A percentile compares a stretch with the other conserved stretches of the same genome.
Evolutionary conservation across 2,888 invertebrate genomes (phyloP).

Genomic region (Dendrolimus pini): DNA sequence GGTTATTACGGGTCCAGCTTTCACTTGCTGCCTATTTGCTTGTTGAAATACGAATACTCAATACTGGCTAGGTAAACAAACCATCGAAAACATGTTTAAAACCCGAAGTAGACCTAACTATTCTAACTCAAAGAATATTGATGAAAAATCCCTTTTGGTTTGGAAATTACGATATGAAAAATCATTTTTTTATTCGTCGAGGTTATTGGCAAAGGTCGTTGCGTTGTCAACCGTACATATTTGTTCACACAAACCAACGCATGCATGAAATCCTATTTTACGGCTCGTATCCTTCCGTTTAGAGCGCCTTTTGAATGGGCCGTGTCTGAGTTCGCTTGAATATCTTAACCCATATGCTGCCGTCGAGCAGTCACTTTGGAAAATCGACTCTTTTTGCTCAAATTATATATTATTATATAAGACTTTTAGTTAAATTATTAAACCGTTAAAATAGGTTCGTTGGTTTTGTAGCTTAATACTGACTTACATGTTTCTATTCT

Average conservation of each 20-base stretch:
- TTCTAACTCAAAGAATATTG: too few relatives aligned
- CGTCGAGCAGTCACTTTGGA: conserved; percentile 29
- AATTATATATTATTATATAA: too few relatives aligned
- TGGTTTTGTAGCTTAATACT: neutral
- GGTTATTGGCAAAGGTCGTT: conserved; percentile 63
- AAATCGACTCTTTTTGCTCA: conserved; percentile 20
- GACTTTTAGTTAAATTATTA: neutral
- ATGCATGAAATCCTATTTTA: conserved; percentile 76
- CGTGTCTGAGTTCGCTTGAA: conserved; percentile 55
- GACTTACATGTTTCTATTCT: neutral
- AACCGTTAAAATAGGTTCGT: neutral
- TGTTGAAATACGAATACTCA: too few relatives aligned
- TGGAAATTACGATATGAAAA: conserved; percentile 23
- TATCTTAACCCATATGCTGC: conserved; percentile 50
- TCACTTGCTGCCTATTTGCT: too few relatives aligned
- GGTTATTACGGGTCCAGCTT: too few relatives aligned
- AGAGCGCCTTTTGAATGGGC: conserved; percentile 68
- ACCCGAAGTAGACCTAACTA: too few relatives aligned
- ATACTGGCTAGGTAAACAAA: too few relatives aligned
- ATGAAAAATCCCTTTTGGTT: neutral
- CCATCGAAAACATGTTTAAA: too few relatives aligned
- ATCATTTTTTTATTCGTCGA: conserved; percentile 39
- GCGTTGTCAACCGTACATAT: conserved; percentile 68
- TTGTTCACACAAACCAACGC: conserved; percentile 70
- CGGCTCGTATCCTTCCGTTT: conserved; percentile 69